These are phyloP conservation scores for Dolichallabes microphthalmus DNA, from an alignment of 2,113 vertebrate species.

Conservation along the genomic window DNA sequence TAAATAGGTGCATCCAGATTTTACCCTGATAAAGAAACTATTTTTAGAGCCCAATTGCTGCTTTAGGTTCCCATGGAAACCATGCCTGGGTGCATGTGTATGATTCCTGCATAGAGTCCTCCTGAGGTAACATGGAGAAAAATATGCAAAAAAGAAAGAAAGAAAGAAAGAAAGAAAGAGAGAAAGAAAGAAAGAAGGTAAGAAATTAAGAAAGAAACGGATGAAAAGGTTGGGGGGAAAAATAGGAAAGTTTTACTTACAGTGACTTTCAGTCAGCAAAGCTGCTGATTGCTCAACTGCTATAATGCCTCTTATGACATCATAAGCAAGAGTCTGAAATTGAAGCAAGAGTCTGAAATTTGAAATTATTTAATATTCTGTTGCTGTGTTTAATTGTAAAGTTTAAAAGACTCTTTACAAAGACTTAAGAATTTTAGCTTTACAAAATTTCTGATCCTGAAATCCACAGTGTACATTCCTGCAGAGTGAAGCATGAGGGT, in stretches of 20 bases:
- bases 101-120: slow-evolving; percentile 23
- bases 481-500: background rate
- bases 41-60: slow-evolving; percentile 75
- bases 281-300: background rate
- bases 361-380: background rate
- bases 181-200: background rate
- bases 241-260: background rate
- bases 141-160: background rate
- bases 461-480: background rate
- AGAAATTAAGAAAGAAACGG: background rate
- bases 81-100: slow-evolving; percentile 65
- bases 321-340: background rate
- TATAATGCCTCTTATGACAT: background rate
- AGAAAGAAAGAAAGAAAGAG: background rate
- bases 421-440: too few species aligned
- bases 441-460: background rate
- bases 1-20: slow-evolving; percentile 70
- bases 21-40: slow-evolving; percentile 72
- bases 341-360: background rate
- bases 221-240: background rate
- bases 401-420: background rate
- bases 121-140: background rate
- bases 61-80: slow-evolving; percentile 76
- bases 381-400: background rate
- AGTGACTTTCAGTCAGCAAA: background rate